Evolutionary conservation across 2,888 invertebrate species (phyloP).

Genomic region (Chouioia cunea): DNA sequence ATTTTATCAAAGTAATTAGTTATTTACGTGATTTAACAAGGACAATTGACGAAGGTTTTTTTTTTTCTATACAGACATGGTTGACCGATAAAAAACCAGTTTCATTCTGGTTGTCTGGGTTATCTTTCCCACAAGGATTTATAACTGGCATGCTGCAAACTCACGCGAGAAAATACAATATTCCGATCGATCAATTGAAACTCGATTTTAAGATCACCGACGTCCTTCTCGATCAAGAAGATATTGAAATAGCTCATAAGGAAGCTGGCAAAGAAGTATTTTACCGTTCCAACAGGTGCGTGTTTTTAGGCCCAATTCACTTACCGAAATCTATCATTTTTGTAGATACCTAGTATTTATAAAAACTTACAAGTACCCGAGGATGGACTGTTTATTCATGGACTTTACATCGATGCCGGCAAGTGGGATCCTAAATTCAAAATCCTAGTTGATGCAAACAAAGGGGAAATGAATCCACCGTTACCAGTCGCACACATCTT

Average conservation of each 20-base stretch:
- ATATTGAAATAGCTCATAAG: conserved; percentile 72
- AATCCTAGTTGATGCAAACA: conserved; percentile 82
- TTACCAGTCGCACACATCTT: conserved; percentile 78
- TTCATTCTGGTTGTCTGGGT: conserved; percentile 92
- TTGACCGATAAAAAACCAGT: conserved; percentile 78
- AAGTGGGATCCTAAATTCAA: conserved; percentile 80
- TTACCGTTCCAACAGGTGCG: neutral
- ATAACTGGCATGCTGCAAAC: conserved; percentile 92
- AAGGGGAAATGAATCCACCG: conserved; percentile 83
- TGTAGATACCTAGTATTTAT: conserved; percentile 70
- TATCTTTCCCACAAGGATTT: conserved; percentile 95
- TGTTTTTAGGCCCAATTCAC: too few relatives aligned
- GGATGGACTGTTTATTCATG: conserved; percentile 82
- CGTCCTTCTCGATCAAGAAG: conserved; percentile 76
- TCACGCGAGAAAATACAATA: conserved; percentile 85
- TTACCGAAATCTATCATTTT: conserved; percentile 1
- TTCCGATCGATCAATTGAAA: conserved; percentile 87
- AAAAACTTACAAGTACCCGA: conserved; percentile 72
- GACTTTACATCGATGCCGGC: conserved; percentile 89
- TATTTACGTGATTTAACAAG: neutral
- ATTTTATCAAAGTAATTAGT: conserved; percentile 79
- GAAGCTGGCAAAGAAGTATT: conserved; percentile 57
- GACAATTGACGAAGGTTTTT: conserved; percentile 6
- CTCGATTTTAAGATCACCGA: conserved; percentile 82
- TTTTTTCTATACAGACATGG: conserved; percentile 74